Evolutionary conservation across 1,140 invertebrate genomes (phyloP), one percentile per base, ranked within the genome.

Genomic region (Oryctes rhinoceros): DNA sequence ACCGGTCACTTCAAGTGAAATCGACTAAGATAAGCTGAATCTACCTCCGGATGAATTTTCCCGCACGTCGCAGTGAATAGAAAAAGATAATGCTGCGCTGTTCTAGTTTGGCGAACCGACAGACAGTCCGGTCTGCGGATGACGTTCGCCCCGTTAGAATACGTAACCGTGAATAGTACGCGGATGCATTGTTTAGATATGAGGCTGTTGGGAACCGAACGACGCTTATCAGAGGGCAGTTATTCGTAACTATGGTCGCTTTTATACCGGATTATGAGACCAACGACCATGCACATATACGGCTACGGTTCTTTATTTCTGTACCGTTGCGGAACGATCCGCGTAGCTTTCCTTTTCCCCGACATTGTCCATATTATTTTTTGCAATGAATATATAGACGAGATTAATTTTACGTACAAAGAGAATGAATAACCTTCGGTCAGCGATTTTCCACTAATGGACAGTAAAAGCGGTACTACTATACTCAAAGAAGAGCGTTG

Each of bases 1-100:
- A 76, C 75, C 24, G 75, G 75, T 76, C 75, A 76, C 75, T 76
- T 76, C 75, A 76, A 76, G 47, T 76, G 75, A 76, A 76, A 76
- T 76, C 39, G 75, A 76, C 75, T 76, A 76, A 76, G 75, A 76
- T 76, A 76, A 76, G 75, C 75, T 76, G 75, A 76, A 44, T 30
- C 18, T 6, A 6, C 6, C 4, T 71, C 35, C 20, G 0, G 6
- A 24, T 71, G 65, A 71, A 37, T 71, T 71, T 71, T 71, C 65
- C 65, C 65, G 0, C 65, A 71, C 65, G 65, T 37, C 20, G 24
- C 5, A 20, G 20, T 9, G 65, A 71, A 30, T 71, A 71, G 65
- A 71, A 35, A 71, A 71, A 24, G 65, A 71, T 15, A 15, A 10
- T 35, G 10, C n/a, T 59, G 15, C 7, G 13, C 65, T 6, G 20